Evolutionary conservation across 2,888 invertebrate species (phyloP).

Genomic region (Zhengitettix transpicula): DNA sequence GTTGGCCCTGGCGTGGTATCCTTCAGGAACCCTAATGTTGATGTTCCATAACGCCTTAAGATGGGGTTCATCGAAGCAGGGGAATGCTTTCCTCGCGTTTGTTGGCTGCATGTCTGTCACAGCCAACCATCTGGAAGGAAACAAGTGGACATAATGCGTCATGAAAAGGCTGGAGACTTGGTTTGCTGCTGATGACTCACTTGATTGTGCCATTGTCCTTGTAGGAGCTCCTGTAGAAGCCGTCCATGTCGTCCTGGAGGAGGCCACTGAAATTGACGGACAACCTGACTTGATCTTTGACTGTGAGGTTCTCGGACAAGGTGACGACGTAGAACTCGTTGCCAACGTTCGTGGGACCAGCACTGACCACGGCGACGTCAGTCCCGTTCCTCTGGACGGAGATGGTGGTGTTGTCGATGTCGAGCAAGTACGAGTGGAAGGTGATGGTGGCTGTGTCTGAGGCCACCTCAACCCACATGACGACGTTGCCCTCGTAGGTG

Average conservation of each 20-base stretch:
- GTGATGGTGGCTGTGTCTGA: not conserved
- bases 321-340: not conserved
- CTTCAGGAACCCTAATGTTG: no score
- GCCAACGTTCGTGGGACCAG: not conserved
- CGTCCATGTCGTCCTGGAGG: not conserved
- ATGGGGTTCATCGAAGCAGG: no score
- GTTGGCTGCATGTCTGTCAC: no score
- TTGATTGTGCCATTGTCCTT: not conserved
- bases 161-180: no score
- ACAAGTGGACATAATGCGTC: no score
- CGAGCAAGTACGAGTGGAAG: not conserved
- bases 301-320: not conserved
- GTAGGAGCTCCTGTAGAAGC: not conserved
- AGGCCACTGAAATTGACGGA: not conserved
- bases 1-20: no score
- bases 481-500: not conserved
- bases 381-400: not conserved
- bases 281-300: not conserved
- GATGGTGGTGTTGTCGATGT: not conserved
- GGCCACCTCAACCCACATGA: not conserved
- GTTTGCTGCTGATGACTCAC: no score
- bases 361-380: not conserved
- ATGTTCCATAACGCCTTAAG: no score
- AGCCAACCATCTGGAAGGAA: no score
- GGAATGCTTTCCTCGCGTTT: no score